Evolutionary conservation across 2,888 invertebrate species (phyloP), one percentile per base, ranked within the genome.

Genomic region (Ceraclea dissimilis): DNA sequence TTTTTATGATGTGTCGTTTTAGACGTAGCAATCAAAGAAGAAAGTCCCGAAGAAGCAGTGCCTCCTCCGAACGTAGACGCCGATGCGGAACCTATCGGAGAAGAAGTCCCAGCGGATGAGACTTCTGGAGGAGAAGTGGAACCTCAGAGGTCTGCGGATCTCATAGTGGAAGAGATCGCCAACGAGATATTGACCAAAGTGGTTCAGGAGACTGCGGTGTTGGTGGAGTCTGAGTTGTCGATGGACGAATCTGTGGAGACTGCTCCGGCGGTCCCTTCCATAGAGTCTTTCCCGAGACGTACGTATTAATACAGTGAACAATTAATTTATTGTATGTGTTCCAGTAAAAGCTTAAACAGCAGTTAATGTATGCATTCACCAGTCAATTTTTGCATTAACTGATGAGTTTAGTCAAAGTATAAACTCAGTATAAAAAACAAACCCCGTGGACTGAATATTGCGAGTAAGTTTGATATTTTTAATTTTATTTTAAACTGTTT

Each of bases 221-320:
- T 52, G 72, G 70, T 54, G 69, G 68, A 51, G 57, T 53, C 26
- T 48, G 22, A 17, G 4, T 18, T 11, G 19, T 18, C 43, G 57
- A 54, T 56, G 17, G 16, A 39, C 43, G 22, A 53, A 49, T 49
- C 57, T 52, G 51, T 52, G 56, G 55, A 56, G 19, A 46, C 56
- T 17, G 19, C 51, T 31, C 16, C 58, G 58, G 61, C 58, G 63
- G 60, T 64, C 51, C 58, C 47, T 65, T 56, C 44, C 54, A 39
- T 63, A 63, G 59, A 56, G 66, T 68, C 20, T 2, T 75, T 76
- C 54, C 76, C 76, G 22, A 72, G 73, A 17, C 75, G 75, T 76
- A 64, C 66, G 64, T 63, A 10, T 13, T 26, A 10, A 26, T 26
- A n/a, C n/a, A n/a, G n/a, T n/a, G n/a, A n/a, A n/a, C n/a, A n/a